Conservation (phyloP, 2,113 vertebrate genomes). For the Thymallus thymallus region DNA sequence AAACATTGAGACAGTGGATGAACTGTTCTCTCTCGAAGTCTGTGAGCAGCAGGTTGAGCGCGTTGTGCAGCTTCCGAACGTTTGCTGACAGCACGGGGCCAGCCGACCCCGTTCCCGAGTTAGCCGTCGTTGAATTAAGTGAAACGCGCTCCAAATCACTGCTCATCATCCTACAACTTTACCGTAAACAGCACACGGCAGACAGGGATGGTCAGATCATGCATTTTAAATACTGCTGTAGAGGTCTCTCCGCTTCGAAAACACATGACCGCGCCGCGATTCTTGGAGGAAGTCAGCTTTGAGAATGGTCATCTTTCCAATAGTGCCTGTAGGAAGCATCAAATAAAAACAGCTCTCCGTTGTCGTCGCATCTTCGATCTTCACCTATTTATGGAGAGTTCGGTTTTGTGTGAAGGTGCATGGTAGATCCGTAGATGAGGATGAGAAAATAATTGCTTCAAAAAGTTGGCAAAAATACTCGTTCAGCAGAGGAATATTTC, state of each 20-base stretch:
- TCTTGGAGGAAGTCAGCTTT: neutral
- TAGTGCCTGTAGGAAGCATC: neutral
- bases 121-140: slow-evolving; percentile 75
- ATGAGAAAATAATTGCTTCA: neutral
- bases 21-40: slow-evolving; percentile 88
- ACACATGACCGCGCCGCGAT: neutral
- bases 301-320: neutral
- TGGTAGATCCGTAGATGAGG: neutral
- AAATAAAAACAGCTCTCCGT: neutral
- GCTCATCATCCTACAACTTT: slow-evolving; percentile 82
- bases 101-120: slow-evolving; percentile 67
- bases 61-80: slow-evolving; percentile 86
- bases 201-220: neutral
- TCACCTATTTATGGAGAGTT: neutral
- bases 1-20: slow-evolving; percentile 89
- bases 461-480: neutral
- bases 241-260: neutral
- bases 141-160: slow-evolving; percentile 79
- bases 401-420: neutral
- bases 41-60: slow-evolving; percentile 84
- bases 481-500: neutral
- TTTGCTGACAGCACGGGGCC: slow-evolving; percentile 86
- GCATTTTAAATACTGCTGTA: slow-evolving; percentile 1
- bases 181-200: slow-evolving; percentile 16
- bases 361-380: neutral